Base-by-base conservation (phyloP, 1,140 invertebrate species). In the Saccostrea glomerata region DNA sequence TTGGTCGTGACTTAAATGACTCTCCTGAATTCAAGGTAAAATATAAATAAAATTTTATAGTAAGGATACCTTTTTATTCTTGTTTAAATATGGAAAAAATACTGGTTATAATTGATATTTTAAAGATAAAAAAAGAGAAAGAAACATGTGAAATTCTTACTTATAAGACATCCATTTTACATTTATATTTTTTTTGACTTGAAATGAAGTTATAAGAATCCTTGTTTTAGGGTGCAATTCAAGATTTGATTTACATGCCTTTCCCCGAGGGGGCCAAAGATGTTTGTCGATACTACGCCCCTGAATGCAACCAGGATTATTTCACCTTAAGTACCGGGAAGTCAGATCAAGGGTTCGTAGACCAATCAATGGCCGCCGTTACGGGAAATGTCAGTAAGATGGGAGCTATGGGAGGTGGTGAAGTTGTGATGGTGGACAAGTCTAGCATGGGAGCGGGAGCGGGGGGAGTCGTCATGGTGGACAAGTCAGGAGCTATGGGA, bases 1-100 rank as follows among this genome's bases (percentile, higher is more conserved):
- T 88, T 36, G 87, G 87, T 54, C 82, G 60, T n/a, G 87, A 88
- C 36, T 85, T 88, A 12, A 12, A 56, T 13, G 87, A 88, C 11
- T 87, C 86, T 23, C 58, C 86, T 15, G n/a, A 63, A 54, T 87
- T 56, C 7, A 83, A 40, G 23, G 86, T 87, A 60, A 82, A 25
- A 15, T 25, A 23, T 20, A 60, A 11, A 23, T 5, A 3, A 9
- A 56, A 55, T 9, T 47, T 47, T 6, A 36, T 36, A 47, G 47
- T 47, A 7, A 47, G 47, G 6, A 47, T 47, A 47, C 47, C 47
- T 47, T 47, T 9, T 47, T 47, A 47, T 9, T 47, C 47, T 47
- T 47, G 47, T 47, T 7, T 6, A 47, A 47, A 47, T 7, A 9
- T 7, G 5, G 47, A 47, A 47, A n/a, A 47, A 47, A 7, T 47